These are phyloP conservation scores for Drosophila setosimentum DNA, from an alignment of 2,888 invertebrate species.

Conservation along the genomic window DNA sequence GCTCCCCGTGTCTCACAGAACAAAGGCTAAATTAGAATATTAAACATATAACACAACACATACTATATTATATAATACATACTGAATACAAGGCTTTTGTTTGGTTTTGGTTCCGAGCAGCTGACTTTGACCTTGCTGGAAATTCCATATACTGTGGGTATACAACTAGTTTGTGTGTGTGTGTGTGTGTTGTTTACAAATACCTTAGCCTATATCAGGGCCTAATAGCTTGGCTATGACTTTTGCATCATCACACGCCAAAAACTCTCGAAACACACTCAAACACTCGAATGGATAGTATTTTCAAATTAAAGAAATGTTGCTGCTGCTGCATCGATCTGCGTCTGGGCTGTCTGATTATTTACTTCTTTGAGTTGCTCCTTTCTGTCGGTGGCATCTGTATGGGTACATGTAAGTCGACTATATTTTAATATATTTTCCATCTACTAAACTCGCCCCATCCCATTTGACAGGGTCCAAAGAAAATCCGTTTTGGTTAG, in stretches of 20 bases:
- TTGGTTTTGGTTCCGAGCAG: conserved; percentile 68
- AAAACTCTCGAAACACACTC: not conserved
- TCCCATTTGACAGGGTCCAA: not conserved
- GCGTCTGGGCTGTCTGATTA: conserved; percentile 40
- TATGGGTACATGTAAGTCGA: conserved; percentile 46
- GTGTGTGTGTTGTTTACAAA: conserved; percentile 15
- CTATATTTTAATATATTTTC: conserved; percentile 2
- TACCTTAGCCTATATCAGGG: conserved; percentile 24
- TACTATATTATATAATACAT: conserved; percentile 35
- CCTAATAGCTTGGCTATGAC: conserved; percentile 39
- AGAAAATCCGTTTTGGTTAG: not conserved
- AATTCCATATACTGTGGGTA: conserved; percentile 17
- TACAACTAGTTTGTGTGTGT: conserved; percentile 22
- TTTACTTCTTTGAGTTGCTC: conserved; percentile 28
- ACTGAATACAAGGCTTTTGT: conserved; percentile 43
- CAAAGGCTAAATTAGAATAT: conserved; percentile 74
- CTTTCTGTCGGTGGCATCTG: conserved; percentile 36
- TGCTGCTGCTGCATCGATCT: conserved; percentile 52
- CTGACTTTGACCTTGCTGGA: conserved; percentile 77
- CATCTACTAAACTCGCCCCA: not conserved
- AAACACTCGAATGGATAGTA: not conserved
- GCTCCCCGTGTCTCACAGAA: conserved; percentile 38
- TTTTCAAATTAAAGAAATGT: conserved; percentile 13
- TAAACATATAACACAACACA: conserved; percentile 50
- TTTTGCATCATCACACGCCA: conserved; percentile 23